Conservation (phyloP, 2,888 invertebrate genomes). For the Standfussiana lucernea region DNA sequence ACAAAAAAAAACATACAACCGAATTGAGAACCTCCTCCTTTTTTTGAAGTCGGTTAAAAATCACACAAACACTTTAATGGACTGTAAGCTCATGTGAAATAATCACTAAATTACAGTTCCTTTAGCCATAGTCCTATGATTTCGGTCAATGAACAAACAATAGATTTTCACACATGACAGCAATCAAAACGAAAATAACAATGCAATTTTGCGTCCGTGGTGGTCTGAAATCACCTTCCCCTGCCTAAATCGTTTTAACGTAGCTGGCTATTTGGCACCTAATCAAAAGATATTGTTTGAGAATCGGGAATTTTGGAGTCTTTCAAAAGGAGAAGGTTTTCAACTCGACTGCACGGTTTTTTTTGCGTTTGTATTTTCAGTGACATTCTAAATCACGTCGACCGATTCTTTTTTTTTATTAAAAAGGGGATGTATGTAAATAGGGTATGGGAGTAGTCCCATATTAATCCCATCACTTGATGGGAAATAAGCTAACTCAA, state of each 20-base stretch:
- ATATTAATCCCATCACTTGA: too few species aligned
- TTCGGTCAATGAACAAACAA: not conserved
- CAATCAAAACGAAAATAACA: not conserved
- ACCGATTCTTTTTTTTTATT: too few species aligned
- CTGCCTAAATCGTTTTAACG: slow-evolving; percentile 2
- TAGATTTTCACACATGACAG: not conserved
- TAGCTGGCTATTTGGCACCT: slow-evolving; percentile 13
- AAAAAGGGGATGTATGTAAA: too few species aligned
- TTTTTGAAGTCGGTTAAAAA: too few species aligned
- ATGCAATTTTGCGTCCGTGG: slow-evolving; percentile 16
- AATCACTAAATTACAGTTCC: not conserved
- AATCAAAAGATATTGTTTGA: not conserved
- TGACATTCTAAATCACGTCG: too few species aligned
- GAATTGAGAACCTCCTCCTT: too few species aligned
- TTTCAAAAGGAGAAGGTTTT: not conserved
- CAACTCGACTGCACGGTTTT: too few species aligned
- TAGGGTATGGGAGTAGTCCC: too few species aligned
- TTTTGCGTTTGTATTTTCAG: too few species aligned
- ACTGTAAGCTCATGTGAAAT: not conserved
- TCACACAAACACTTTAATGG: not conserved
- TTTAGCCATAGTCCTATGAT: not conserved
- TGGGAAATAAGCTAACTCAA: too few species aligned
- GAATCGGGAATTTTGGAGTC: not conserved
- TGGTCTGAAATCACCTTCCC: slow-evolving; percentile 26
- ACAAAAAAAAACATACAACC: too few species aligned